Evolutionary conservation across 2,888 invertebrate species (phyloP).

Genomic region (Drosophila lutescens): DNA sequence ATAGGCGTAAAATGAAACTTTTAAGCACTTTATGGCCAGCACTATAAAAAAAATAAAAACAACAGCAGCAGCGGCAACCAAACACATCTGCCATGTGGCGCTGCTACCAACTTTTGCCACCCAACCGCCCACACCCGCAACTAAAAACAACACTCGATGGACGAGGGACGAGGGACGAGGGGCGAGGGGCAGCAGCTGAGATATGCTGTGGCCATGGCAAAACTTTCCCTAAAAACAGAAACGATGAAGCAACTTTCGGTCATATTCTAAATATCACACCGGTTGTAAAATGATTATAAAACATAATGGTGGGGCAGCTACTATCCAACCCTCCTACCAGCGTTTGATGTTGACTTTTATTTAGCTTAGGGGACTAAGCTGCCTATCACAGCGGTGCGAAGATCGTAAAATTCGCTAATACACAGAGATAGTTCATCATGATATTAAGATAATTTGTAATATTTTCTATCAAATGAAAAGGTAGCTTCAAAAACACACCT

Average conservation of each 20-base stretch:
- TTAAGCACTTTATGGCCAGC: constrained; percentile 80
- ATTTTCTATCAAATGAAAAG: too few relatives aligned
- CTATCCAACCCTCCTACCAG: background rate
- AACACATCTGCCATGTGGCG: constrained; percentile 77
- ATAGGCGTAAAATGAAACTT: constrained; percentile 82
- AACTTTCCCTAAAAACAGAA: constrained; percentile 55
- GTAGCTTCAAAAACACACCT: background rate
- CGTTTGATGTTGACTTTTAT: too few relatives aligned
- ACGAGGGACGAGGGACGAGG: constrained; percentile 1
- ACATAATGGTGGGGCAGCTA: constrained; percentile 59
- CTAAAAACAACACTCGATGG: constrained; percentile 53
- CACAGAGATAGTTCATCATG: too few relatives aligned
- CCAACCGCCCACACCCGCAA: constrained; percentile 46
- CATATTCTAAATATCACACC: constrained; percentile 74
- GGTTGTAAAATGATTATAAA: constrained; percentile 81
- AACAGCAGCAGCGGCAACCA: constrained; percentile 41
- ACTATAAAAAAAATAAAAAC: constrained; percentile 67
- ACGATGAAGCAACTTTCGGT: constrained; percentile 69
- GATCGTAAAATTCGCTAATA: background rate
- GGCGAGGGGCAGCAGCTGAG: constrained; percentile 20
- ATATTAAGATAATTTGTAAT: too few relatives aligned
- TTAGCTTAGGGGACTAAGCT: background rate
- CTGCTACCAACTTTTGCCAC: constrained; percentile 54
- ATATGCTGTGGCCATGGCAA: constrained; percentile 43
- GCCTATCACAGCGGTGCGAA: background rate